Conservation (phyloP, 2,113 vertebrate species). For the Smithornis capensis region DNA sequence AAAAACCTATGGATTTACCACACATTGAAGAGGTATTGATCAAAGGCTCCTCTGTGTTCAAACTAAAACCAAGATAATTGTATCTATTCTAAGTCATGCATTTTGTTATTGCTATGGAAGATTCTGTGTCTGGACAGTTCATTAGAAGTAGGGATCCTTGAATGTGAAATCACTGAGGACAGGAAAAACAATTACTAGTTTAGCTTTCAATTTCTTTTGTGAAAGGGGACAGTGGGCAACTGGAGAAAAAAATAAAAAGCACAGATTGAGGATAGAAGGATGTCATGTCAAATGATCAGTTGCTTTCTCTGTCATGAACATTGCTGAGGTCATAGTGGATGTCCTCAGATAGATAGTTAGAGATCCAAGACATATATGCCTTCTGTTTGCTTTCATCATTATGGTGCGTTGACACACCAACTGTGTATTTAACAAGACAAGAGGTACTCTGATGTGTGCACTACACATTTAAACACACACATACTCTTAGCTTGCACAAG, state of each 20-base stretch:
- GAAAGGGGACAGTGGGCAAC: neutral
- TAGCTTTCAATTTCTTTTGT: neutral
- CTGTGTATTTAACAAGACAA: neutral
- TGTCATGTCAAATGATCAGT: neutral
- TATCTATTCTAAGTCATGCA: neutral
- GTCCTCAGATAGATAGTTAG: neutral
- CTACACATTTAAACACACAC: neutral
- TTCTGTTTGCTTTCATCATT: neutral
- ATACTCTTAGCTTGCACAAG: neutral
- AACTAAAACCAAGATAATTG: constrained; percentile 4
- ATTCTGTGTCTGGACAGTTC: neutral
- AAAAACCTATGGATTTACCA: neutral
- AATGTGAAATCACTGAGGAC: neutral
- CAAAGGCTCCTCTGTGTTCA: constrained; percentile 25
- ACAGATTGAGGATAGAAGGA: neutral
- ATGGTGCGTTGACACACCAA: neutral
- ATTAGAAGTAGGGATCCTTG: neutral
- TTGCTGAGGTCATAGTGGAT: neutral
- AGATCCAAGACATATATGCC: neutral
- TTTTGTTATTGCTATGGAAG: neutral
- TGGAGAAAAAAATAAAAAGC: neutral
- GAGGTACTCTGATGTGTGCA: neutral
- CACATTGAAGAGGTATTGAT: constrained; percentile 4
- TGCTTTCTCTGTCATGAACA: neutral
- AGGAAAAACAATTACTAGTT: neutral